phyloP scores from a whole-genome alignment of 2,888 invertebrate genomes.

The Drosophila nr. medialis region DNA sequence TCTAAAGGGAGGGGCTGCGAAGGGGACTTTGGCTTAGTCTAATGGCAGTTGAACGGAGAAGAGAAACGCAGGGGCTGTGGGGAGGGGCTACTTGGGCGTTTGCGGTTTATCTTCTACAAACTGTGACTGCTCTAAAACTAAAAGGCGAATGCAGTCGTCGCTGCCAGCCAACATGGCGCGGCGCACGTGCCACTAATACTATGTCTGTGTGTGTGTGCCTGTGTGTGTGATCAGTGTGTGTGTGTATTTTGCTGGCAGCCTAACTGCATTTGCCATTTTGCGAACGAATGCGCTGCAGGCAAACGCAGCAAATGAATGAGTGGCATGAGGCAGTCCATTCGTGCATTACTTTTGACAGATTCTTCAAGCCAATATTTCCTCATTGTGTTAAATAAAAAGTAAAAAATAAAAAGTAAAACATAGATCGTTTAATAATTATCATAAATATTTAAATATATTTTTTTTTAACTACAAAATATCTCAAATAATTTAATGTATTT shows the following conservation, averaged over 20 bases:
- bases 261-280: slow-evolving; percentile 49
- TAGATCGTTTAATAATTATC: neutral
- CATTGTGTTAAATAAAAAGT: slow-evolving; percentile 11
- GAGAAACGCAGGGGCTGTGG: slow-evolving; percentile 21
- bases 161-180: slow-evolving; percentile 73
- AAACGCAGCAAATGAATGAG: slow-evolving; percentile 5
- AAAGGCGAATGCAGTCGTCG: slow-evolving; percentile 48
- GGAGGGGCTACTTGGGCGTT: slow-evolving; percentile 31
- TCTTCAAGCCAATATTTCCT: neutral
- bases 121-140: slow-evolving; percentile 8
- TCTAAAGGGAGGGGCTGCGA: neutral
- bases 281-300: slow-evolving; percentile 47
- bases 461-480: neutral
- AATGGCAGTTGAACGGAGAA: slow-evolving; percentile 30
- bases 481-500: no score
- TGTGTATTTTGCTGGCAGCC: slow-evolving; percentile 43
- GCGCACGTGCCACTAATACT: slow-evolving; percentile 59
- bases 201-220: slow-evolving; percentile 18
- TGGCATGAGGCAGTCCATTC: slow-evolving; percentile 9
- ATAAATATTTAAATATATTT: neutral
- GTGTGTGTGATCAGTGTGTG: slow-evolving; percentile 12
- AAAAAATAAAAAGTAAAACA: no score
- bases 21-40: slow-evolving; percentile 35
- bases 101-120: slow-evolving; percentile 71
- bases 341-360: slow-evolving; percentile 19